phyloP scores from a whole-genome alignment of 2,113 vertebrate species.

The Takifugu flavidus region DNA sequence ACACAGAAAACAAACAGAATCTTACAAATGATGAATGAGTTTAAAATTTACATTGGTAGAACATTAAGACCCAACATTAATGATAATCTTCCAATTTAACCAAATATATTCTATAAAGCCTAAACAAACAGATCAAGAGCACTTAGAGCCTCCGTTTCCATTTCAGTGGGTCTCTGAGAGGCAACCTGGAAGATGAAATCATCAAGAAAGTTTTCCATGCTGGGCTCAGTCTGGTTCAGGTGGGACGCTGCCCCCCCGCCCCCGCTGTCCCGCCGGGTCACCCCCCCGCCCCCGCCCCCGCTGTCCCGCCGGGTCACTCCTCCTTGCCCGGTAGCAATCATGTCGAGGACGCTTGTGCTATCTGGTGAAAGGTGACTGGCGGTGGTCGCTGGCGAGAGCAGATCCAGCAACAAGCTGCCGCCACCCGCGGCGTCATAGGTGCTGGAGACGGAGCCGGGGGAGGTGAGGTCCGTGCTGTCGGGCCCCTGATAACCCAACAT shows the following conservation, averaged over 20 bases:
- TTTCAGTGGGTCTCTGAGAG: slow-evolving; percentile 61
- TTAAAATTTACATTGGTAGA: too few relatives aligned
- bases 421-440: slow-evolving; percentile 61
- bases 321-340: slow-evolving; percentile 58
- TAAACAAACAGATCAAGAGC: slow-evolving; percentile 82
- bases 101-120: not conserved
- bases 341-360: slow-evolving; percentile 77
- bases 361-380: slow-evolving; percentile 75
- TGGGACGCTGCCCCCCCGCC: rapidly evolving
- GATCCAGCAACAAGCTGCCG: slow-evolving; percentile 80
- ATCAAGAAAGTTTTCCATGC: slow-evolving; percentile 77
- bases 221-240: slow-evolving; percentile 32
- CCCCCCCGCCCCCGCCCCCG: not conserved
- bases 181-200: slow-evolving; percentile 78
- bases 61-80: too few relatives aligned
- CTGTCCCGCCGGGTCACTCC: slow-evolving; percentile 10
- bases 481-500: slow-evolving; percentile 66
- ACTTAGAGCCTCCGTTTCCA: slow-evolving; percentile 75
- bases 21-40: too few relatives aligned
- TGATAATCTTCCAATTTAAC: too few relatives aligned
- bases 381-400: slow-evolving; percentile 79
- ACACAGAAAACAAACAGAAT: too few relatives aligned
- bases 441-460: slow-evolving; percentile 63
- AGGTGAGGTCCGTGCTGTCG: slow-evolving; percentile 63
- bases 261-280: not conserved